Evolutionary conservation across 2,888 invertebrate species (phyloP).

Genomic region (Eulithis prunata): DNA sequence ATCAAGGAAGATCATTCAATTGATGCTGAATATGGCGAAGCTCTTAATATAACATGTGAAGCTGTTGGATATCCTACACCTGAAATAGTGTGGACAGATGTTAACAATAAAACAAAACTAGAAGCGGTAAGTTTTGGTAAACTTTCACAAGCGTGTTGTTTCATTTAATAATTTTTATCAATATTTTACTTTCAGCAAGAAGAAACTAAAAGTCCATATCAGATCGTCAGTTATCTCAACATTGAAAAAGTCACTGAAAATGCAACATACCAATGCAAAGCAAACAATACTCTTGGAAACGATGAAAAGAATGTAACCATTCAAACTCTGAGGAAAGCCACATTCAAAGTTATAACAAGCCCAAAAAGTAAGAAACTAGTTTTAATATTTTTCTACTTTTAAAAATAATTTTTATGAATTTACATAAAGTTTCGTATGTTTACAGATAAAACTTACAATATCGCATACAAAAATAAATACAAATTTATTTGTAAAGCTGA

Average conservation of each 20-base stretch:
- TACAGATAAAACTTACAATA: conserved; percentile 4
- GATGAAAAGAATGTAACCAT: conserved; percentile 2
- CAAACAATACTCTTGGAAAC: conserved; percentile 13
- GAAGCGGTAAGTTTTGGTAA: conserved; percentile 10
- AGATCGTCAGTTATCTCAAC: conserved; percentile 4
- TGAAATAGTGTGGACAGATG: conserved; percentile 13
- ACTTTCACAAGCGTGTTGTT: neutral
- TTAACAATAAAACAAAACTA: neutral
- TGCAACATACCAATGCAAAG: conserved; percentile 20
- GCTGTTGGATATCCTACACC: conserved; percentile 21
- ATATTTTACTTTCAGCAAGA: conserved; percentile 1
- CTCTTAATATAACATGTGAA: conserved; percentile 18
- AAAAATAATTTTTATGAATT: neutral
- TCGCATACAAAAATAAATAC: neutral
- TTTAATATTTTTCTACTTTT: no score
- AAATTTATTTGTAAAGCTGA: conserved; percentile 13
- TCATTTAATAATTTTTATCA: neutral
- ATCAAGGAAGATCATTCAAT: conserved; percentile 11
- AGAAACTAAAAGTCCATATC: conserved; percentile 5
- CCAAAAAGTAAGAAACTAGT: conserved; percentile 11
- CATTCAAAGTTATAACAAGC: conserved; percentile 3
- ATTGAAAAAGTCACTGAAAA: conserved; percentile 13
- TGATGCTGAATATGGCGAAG: conserved; percentile 17
- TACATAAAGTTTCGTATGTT: neutral
- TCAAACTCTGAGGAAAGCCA: conserved; percentile 1